These are phyloP conservation scores for Babyrousa celebensis DNA, from an alignment of 2,797 vertebrate species.

Conservation along the genomic window DNA sequence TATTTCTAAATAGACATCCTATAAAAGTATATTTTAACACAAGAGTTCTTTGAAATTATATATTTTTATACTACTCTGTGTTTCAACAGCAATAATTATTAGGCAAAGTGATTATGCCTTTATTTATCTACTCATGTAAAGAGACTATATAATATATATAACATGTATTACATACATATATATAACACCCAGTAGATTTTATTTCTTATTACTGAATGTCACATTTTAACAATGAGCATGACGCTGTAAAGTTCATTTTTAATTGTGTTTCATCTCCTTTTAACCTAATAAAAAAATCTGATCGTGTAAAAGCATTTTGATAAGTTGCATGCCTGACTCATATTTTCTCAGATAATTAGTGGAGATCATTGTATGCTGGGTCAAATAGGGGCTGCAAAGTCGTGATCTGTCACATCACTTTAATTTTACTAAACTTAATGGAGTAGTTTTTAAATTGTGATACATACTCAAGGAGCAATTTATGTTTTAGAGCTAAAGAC, in stretches of 20 bases:
- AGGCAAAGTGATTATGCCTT: neutral
- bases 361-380: neutral
- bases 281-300: conserved; percentile 41
- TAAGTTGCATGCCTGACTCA: conserved; percentile 39
- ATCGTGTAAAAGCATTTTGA: conserved; percentile 66
- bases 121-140: neutral
- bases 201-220: neutral
- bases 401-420: neutral
- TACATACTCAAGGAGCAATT: neutral
- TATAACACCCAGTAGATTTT: neutral
- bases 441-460: neutral
- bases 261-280: neutral
- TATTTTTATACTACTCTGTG: neutral
- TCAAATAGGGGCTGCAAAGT: neutral
- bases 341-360: conserved; percentile 69
- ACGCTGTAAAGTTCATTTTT: conserved; percentile 61
- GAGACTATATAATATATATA: neutral
- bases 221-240: neutral
- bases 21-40: conserved; percentile 39
- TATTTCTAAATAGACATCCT: conserved; percentile 57
- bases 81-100: neutral
- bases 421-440: neutral
- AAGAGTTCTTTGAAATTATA: neutral
- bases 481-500: conserved; percentile 42
- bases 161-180: neutral